Evolutionary conservation across 2,113 vertebrate species (phyloP), one percentile per base, ranked within the genome.

Genomic region (Butastur rufipennis): DNA sequence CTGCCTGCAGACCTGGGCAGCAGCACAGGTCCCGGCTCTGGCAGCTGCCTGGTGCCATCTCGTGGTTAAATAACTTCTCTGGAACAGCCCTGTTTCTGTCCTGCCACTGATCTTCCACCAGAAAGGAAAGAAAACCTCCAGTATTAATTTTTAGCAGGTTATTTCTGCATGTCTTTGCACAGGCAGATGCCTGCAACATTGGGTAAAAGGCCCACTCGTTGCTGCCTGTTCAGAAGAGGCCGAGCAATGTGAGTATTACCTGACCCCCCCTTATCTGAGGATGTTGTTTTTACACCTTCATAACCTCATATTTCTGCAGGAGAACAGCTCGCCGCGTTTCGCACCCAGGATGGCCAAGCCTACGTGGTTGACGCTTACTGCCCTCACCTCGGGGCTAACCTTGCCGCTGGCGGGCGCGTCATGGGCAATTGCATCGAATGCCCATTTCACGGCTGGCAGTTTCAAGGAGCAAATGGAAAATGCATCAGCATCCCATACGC

Each of bases 361-460:
- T 95, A 97, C 3, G 98, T 98, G 50, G 65, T 98, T 16, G 98
- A 98, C 4, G 97, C 98, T 22, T 98, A 99, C 91, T 99, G 99
- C 81, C 99, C 99, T 13, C 99, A 98, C 79, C 97, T 99, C 13
- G 98, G 99, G 1, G 98, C 99, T 47, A 98, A 98, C 95, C 94
- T 99, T 43, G 96, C 98, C 0, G 97, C 98, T 3, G 98, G 99
- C 0, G 98, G 99, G 32, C 94, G 72, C 2, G 98, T 99, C 50
- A 86, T 98, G 45, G 99, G 98, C 32, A 92, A 74, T 52, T 99
- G 99, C 84, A 97, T 99, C 1, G 98, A 99, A 61, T 99, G 99
- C 71, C 99, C 98, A 0, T 99, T 98, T 88, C 99, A 99, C 1
- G 98, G 99, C 67, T 99, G 99, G 99, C 98, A 96, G 95, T 98